phyloP scores from a whole-genome alignment of 2,113 vertebrate species.

The Neopipo cinnamomea region DNA sequence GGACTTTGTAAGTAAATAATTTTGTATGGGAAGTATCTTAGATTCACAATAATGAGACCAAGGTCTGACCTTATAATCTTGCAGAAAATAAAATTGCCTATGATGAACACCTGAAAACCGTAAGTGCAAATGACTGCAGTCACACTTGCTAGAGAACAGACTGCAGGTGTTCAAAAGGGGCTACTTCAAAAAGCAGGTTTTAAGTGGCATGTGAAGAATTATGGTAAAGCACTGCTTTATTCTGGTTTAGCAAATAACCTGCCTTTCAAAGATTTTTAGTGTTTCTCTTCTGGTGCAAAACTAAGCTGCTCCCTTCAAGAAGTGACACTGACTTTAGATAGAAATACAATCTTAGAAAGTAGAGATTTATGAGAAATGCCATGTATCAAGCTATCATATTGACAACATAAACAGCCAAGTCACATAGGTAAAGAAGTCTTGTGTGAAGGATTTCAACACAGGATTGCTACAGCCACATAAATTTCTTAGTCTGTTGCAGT shows the following conservation, averaged over 20 bases:
- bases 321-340: not conserved
- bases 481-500: not conserved
- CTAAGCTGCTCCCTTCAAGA: not conserved
- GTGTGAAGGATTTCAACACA: not conserved
- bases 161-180: not conserved
- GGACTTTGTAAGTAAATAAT: not conserved
- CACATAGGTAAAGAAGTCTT: not conserved
- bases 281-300: not conserved
- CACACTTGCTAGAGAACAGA: not conserved
- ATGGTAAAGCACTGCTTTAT: not conserved
- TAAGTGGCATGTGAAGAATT: not conserved
- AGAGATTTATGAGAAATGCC: not conserved
- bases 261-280: not conserved
- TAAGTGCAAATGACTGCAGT: not conserved
- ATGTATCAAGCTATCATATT: not conserved
- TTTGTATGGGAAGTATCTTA: not conserved
- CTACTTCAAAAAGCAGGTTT: not conserved
- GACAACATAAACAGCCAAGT: not conserved
- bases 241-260: not conserved
- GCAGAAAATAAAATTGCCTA: not conserved
- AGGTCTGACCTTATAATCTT: not conserved
- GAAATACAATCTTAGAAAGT: not conserved
- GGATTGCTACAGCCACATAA: not conserved
- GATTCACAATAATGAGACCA: not conserved
- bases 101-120: not conserved